Evolutionary conservation across 2,888 invertebrate genomes (phyloP), one percentile per base, ranked within the genome.

Genomic region (Nysson spinosus): DNA sequence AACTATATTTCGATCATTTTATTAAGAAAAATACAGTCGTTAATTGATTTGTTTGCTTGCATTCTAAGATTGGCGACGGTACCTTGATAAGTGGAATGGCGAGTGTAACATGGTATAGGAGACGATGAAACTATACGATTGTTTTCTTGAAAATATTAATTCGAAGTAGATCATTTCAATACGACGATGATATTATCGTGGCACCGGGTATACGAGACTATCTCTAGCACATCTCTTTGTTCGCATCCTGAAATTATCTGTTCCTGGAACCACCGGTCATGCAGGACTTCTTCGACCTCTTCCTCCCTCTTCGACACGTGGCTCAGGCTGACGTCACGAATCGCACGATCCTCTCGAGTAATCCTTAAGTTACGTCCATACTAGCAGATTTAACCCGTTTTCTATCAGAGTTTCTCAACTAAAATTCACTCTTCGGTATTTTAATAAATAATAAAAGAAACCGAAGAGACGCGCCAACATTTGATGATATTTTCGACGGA

Each of bases 301-400:
- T 50, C 55, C 56, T 74, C 57, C 63, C 61, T 68, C 62, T 60
- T 74, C 46, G 75, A 79, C 80, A 74, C 78, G 75, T 79, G 80
- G 69, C 64, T 61, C 49, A 17, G 26, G 14, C 46, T 75, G 73
- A 80, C 79, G 78, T 80, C 73, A 80, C 77, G 69, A 69, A 50
- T 77, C 66, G 60, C 60, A 71, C 66, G 74, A 76, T 77, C 64
- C 69, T 37, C 66, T 34, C 32, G 44, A 57, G 47, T 62, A 64
- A 64, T 62, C 54, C 46, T 39, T 58, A 52, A 66, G 52, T 58
- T 52, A 35, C 56, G 43, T 47, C 65, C 69, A 44, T 43, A 35
- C 35, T 37, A 37, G n/a, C 4, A 11, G 16, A 54, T 46, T 37
- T 50, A 39, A n/a, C n/a, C n/a, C n/a, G n/a, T n/a, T n/a, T n/a